Base-by-base conservation (phyloP, 2,113 vertebrate genomes). In the Microtus montanus region DNA sequence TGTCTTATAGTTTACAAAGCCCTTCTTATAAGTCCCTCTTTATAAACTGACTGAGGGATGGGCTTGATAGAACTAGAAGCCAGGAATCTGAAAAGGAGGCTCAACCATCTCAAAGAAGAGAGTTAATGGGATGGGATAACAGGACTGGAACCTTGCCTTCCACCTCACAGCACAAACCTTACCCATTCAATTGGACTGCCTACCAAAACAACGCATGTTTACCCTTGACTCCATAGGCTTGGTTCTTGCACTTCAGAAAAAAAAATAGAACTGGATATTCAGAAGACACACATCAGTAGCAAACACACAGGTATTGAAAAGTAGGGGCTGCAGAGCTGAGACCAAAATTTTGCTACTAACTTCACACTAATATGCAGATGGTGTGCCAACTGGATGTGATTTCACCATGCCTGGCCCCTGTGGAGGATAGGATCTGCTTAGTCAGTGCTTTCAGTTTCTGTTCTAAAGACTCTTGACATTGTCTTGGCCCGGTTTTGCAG, bases 281-380 rank as follows among this genome's bases (percentile, higher is more conserved):
- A 28, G 44, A 93, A 89, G 61, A 94, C 64, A 94, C 1, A 44
- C 64, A 87, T 87, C 87, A 84, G 35, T 20, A 94, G 80, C 83
- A 93, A 94, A 91, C 49, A 92, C 54, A 80, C 41, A n/a, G 22
- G 24, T 87, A 95, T 84, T 87, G 91, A 91, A 94, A 82, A 86
- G 63, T 93, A 75, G n/a, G 33, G 74, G 74, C 93, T 70, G 28
- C 3, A 91, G 74, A 89, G 15, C 52, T 13, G 3, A 35, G 24
- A 93, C 7, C 63, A 44, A 91, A 95, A 96, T n/a, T 87, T 58
- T 92, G n/a, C 91, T 95, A 92, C 84, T 89, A 94, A 71, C 58
- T 80, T 94, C 87, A 52, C 74, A 52, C 70, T 35, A 61, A 47
- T 70, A 3, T 47, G 75, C 80, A 93, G 80, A 93, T 91, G 90